These are phyloP conservation scores for Lycopodina hypogea DNA, from an alignment of 37 sponge, comb jelly and placozoan species.

Conservation along the genomic window DNA sequence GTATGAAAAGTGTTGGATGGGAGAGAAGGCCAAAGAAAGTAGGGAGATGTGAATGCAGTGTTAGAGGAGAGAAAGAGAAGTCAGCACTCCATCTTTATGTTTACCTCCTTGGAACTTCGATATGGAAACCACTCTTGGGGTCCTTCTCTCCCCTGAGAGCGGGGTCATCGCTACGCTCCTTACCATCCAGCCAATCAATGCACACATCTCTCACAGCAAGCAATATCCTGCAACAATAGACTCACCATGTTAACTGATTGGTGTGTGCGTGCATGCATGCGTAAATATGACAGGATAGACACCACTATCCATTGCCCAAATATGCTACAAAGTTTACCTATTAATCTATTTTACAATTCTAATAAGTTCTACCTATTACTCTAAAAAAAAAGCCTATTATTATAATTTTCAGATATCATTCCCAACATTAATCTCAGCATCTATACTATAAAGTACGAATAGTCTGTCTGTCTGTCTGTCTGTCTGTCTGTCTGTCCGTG, in stretches of 20 bases:
- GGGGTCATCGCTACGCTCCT: conserved; percentile 87
- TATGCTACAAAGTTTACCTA: too few species aligned
- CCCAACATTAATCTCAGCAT: too few species aligned
- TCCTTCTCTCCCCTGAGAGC: conserved; percentile 95
- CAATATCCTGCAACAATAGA: conserved; percentile 59
- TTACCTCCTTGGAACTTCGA: conserved; percentile 70
- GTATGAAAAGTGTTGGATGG: neutral
- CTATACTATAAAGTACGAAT: too few species aligned
- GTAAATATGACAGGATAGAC: neutral
- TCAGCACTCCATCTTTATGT: neutral
- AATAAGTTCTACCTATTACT: too few species aligned
- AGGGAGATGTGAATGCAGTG: conserved; percentile 1
- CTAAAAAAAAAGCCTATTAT: too few species aligned
- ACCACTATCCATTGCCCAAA: too few species aligned
- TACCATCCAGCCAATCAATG: conserved; percentile 93
- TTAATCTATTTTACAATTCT: too few species aligned
- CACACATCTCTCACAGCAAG: conserved; percentile 93
- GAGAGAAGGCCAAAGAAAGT: conserved; percentile 16
- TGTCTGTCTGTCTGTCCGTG: too few species aligned
- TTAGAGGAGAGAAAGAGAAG: neutral
- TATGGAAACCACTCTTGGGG: conserved; percentile 82
- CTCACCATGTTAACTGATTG: neutral
- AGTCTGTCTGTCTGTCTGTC: too few species aligned
- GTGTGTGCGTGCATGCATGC: too few species aligned
- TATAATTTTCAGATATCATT: too few species aligned